These are phyloP conservation scores for Pachypeltis micranthus DNA, from an alignment of 1,140 invertebrate species.

Conservation along the genomic window DNA sequence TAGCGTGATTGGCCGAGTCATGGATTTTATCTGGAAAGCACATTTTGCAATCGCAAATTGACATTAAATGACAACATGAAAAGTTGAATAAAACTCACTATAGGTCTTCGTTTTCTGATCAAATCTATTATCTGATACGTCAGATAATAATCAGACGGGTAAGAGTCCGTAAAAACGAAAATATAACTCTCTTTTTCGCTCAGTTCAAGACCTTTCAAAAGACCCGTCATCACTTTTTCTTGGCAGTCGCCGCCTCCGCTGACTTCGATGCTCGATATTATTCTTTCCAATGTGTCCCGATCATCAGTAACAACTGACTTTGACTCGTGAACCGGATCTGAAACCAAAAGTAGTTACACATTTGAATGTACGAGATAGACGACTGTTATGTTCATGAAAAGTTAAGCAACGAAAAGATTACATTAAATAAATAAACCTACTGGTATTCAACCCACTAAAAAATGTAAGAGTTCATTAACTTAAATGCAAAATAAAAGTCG, in stretches of 20 bases:
- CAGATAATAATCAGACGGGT: slow-evolving; percentile 50
- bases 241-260: slow-evolving; percentile 63
- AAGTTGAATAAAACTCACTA: slow-evolving; percentile 37
- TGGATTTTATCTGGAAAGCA: slow-evolving; percentile 47
- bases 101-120: slow-evolving; percentile 57
- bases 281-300: slow-evolving; percentile 33
- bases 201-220: slow-evolving; percentile 49
- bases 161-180: slow-evolving; percentile 66
- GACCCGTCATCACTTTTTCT: slow-evolving; percentile 53
- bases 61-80: background rate
- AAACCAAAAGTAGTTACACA: too few relatives aligned
- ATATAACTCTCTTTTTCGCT: slow-evolving; percentile 54
- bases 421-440: too few relatives aligned
- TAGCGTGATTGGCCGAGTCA: too few relatives aligned
- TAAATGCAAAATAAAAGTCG: too few relatives aligned
- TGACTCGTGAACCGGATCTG: background rate
- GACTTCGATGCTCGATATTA: slow-evolving; percentile 42
- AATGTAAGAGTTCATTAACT: too few relatives aligned
- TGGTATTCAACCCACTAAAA: too few relatives aligned
- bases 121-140: slow-evolving; percentile 49
- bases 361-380: too few relatives aligned
- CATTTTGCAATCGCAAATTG: too few relatives aligned
- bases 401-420: too few relatives aligned
- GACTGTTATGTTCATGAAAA: too few relatives aligned
- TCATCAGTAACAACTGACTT: background rate